These are phyloP conservation scores for Hydrolagus colliei DNA, from an alignment of 2,797 vertebrate species.

Conservation along the genomic window DNA sequence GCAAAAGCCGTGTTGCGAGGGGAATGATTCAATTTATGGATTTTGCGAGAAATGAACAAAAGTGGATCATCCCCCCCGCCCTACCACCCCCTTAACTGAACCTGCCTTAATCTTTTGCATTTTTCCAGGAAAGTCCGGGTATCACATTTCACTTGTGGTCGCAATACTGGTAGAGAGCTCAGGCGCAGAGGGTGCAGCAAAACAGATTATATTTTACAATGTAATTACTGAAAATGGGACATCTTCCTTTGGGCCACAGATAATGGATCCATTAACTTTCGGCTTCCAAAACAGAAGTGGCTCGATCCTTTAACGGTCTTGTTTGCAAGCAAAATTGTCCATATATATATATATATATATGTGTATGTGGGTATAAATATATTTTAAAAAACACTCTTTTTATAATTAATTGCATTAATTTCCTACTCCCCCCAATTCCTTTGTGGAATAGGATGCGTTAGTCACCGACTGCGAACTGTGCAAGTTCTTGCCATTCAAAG, in stretches of 20 bases:
- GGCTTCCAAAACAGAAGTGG: not conserved
- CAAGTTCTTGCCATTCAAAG: not conserved
- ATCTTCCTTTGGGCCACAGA: not conserved
- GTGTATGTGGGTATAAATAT: no score
- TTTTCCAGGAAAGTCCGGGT: not conserved
- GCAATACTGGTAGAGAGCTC: not conserved
- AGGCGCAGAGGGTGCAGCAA: not conserved
- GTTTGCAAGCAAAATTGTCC: not conserved
- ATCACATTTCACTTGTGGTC: not conserved
- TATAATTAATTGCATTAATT: not conserved
- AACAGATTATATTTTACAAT: slow-evolving; percentile 17
- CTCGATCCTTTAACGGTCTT: not conserved
- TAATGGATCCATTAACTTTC: slow-evolving; percentile 3
- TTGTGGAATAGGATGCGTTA: not conserved
- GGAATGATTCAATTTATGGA: no score
- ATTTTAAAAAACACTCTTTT: not conserved
- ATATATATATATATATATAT: not conserved
- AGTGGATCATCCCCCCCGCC: no score
- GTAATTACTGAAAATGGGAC: slow-evolving; percentile 12
- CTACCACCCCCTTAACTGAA: not conserved
- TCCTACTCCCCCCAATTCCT: not conserved
- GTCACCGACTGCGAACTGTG: not conserved
- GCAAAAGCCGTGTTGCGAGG: no score
- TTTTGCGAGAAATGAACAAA: no score
- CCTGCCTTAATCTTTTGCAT: not conserved